Percentiles rank a stretch among this genome's conserved stretches.
phyloP scores from a whole-genome alignment of 2,113 vertebrate species.

The Setophaga petechia region DNA sequence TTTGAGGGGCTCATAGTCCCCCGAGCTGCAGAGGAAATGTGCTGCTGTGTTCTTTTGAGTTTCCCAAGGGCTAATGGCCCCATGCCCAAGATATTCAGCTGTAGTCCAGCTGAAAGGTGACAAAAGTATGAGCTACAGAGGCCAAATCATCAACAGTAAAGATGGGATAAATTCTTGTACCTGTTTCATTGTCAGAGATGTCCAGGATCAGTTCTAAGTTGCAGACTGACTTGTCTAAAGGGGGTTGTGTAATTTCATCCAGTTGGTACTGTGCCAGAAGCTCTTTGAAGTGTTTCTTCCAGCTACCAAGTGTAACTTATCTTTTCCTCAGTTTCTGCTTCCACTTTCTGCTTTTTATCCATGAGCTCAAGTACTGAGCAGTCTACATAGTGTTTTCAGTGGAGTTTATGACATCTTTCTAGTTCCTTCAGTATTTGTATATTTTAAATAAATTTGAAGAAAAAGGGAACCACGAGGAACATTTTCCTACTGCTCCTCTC shows the following conservation, averaged over 20 bases:
- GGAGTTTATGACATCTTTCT: neutral
- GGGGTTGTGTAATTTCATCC: neutral
- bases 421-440: neutral
- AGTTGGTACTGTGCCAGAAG: neutral
- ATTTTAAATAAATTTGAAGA: neutral
- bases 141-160: neutral
- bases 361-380: neutral
- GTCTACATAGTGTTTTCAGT: neutral
- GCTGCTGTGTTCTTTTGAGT: neutral
- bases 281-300: neutral
- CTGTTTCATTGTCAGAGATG: neutral
- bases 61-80: slow-evolving; percentile 22
- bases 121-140: neutral
- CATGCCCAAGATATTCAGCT: neutral
- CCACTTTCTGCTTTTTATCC: neutral
- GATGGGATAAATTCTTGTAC: neutral
- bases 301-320: neutral
- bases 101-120: neutral
- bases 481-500: neutral
- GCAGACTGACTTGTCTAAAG: neutral
- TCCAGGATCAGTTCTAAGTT: neutral
- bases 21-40: neutral
- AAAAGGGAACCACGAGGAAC: neutral
- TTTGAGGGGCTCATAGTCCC: neutral
- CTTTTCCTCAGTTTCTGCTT: slow-evolving; percentile 1